phyloP scores from a whole-genome alignment of 2,888 invertebrate species.

The Rapana venosa region DNA sequence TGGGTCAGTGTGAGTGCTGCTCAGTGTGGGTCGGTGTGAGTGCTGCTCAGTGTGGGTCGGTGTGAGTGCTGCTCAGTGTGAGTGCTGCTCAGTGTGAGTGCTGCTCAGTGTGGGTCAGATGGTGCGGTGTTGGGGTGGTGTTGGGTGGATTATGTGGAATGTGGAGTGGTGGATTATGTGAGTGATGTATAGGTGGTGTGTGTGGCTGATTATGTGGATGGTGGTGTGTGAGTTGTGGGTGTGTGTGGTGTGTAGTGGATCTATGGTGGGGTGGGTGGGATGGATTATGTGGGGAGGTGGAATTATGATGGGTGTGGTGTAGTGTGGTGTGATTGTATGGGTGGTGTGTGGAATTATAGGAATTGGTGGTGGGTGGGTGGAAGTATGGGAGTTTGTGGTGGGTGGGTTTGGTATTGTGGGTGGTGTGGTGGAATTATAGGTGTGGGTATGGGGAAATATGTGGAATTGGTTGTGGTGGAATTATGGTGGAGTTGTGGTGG shows the following conservation, averaged over 20 bases:
- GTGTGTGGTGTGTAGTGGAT: background rate
- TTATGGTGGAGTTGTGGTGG: background rate
- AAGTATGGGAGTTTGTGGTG: background rate
- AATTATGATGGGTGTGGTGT: too few species aligned
- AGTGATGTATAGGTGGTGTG: too few species aligned
- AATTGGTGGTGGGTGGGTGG: too few species aligned
- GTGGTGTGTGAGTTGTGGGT: background rate
- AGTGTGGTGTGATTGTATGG: too few species aligned
- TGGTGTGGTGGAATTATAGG: too few species aligned
- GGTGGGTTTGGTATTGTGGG: background rate
- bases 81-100: background rate
- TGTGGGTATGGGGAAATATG: too few species aligned
- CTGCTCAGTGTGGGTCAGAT: background rate
- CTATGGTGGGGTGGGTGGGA: background rate
- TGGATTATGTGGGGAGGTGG: too few species aligned
- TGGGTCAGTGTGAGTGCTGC: background rate
- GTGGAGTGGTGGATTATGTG: too few species aligned
- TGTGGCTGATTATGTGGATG: background rate
- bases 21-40: background rate
- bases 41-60: conserved; percentile 69
- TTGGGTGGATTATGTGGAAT: background rate
- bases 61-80: conserved; percentile 48
- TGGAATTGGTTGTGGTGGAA: too few species aligned
- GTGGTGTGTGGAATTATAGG: too few species aligned
- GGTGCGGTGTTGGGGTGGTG: background rate